A percentile compares a stretch with the other conserved stretches of the same genome.
These are phyloP conservation scores for Trissolcus brochymenae DNA, from an alignment of 2,888 invertebrate species.

Conservation along the genomic window DNA sequence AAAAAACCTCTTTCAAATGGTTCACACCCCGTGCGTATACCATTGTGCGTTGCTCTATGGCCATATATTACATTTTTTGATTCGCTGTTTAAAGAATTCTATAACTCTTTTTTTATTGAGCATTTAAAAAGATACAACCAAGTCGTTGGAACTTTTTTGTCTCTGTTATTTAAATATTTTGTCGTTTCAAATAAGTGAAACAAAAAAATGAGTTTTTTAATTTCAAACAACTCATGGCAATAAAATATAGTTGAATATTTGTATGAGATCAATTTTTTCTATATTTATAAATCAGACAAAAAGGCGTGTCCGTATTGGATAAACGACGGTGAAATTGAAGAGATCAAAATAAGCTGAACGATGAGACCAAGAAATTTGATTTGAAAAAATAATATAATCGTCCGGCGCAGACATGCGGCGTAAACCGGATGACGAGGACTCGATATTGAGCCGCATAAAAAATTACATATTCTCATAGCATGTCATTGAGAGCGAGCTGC, in stretches of 20 bases:
- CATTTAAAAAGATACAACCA: background rate
- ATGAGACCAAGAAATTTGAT: background rate
- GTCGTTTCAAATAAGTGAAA: no score
- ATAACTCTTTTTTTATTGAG: slow-evolving; percentile 5
- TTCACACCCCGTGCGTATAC: slow-evolving; percentile 1
- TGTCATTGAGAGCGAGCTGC: slow-evolving; percentile 58
- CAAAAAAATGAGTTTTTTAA: slow-evolving; percentile 4
- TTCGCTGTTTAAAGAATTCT: background rate
- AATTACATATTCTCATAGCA: slow-evolving; percentile 60
- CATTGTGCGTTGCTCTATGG: slow-evolving; percentile 1
- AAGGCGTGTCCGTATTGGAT: no score
- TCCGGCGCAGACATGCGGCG: background rate
- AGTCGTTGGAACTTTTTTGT: slow-evolving; percentile 1
- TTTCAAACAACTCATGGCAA: no score
- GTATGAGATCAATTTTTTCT: background rate
- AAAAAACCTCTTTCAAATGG: slow-evolving; percentile 1
- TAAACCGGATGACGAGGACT: slow-evolving; percentile 46
- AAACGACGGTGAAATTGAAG: no score
- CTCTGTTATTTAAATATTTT: background rate
- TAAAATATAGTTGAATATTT: background rate
- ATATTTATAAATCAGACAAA: no score
- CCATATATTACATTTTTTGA: slow-evolving; percentile 18
- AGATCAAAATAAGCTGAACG: no score
- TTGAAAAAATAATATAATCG: slow-evolving; percentile 7
- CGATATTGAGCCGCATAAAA: slow-evolving; percentile 57